phyloP scores from a whole-genome alignment of 2,888 invertebrate genomes.

The Eupithecia pulchellata region DNA sequence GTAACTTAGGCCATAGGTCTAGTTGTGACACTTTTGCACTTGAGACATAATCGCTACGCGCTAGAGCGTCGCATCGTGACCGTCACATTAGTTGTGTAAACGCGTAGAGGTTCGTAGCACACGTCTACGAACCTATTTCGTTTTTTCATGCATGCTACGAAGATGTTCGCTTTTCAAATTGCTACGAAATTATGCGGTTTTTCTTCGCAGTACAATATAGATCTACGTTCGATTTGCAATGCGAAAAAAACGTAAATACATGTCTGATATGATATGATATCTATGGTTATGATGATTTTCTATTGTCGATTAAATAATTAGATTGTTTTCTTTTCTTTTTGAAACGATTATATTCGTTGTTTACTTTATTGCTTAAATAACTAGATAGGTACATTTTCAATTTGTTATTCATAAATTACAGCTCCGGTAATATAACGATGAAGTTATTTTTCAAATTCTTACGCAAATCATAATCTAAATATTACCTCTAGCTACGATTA shows the following conservation, averaged over 20 bases:
- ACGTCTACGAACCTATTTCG: slow-evolving; percentile 2
- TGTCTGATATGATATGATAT: too few relatives aligned
- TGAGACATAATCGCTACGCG: slow-evolving; percentile 20
- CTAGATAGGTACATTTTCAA: not conserved
- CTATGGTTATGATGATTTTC: not conserved
- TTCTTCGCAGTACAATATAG: not conserved
- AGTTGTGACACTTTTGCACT: slow-evolving; percentile 32
- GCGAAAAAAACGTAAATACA: not conserved
- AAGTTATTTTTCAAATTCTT: not conserved
- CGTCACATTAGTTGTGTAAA: slow-evolving; percentile 22
- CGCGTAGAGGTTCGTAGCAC: slow-evolving; percentile 34
- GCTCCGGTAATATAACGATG: not conserved
- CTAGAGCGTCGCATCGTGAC: slow-evolving; percentile 30
- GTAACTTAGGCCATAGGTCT: slow-evolving; percentile 15
- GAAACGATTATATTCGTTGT: not conserved
- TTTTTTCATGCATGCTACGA: slow-evolving; percentile 18
- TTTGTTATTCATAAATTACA: not conserved
- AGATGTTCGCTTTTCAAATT: slow-evolving; percentile 9
- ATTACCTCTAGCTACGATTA: not conserved
- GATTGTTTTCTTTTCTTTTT: not conserved
- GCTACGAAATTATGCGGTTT: not conserved
- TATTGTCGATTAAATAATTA: not conserved
- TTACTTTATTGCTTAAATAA: not conserved
- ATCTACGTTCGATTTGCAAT: not conserved
- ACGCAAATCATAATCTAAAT: not conserved